Base-by-base conservation (phyloP, 2,888 invertebrate species). In the Scaptodrosophila latifasciaeformis region DNA sequence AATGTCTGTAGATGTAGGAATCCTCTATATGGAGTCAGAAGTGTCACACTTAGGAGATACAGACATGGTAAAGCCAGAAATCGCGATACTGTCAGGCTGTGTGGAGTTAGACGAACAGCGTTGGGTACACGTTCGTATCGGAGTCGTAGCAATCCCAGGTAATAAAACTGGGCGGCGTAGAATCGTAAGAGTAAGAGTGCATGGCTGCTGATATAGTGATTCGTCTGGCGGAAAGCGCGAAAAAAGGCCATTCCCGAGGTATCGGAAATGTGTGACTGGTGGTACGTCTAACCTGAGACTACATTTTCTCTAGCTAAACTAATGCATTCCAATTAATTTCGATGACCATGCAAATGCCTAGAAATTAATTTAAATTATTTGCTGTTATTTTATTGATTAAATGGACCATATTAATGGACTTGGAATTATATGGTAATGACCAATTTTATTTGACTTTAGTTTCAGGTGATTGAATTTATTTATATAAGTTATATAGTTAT, bases 161-260 rank as follows among this genome's bases (percentile, higher is more conserved):
- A 54, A 6, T 62, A 65, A 19, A 65, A 71, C 50, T 68, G 69
- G 1, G 31, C 44, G 49, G 56, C 19, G 27, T 72, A 72, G 42
- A 68, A 69, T 4, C 66, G 72, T 30, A 69, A 51, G 66, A 68
- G 49, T 6, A 71, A 27, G 29, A 65, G 27, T 6, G 37, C 62
- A 39, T 72, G 72, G 7, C 24, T 21, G 7, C 69, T 72, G 2
- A 72, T 69, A 40, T 69, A 68, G 9, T 54, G 24, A 27, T 65
- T 69, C 49, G 54, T 17, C 45, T 40, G 30, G 5, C 58, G 68
- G 24, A 56, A 61, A 9, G 57, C 45, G 21, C 65, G 45, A 51
- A 58, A 49, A 24, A 61, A 49, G 18, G 45, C 55, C 67, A 67
- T 65, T 18, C 37, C 18, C 15, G 17, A 15, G 13, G n/a, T 7